Evolutionary conservation across 2,888 invertebrate genomes (phyloP).

Genomic region (Caenorhabditis panamensis): DNA sequence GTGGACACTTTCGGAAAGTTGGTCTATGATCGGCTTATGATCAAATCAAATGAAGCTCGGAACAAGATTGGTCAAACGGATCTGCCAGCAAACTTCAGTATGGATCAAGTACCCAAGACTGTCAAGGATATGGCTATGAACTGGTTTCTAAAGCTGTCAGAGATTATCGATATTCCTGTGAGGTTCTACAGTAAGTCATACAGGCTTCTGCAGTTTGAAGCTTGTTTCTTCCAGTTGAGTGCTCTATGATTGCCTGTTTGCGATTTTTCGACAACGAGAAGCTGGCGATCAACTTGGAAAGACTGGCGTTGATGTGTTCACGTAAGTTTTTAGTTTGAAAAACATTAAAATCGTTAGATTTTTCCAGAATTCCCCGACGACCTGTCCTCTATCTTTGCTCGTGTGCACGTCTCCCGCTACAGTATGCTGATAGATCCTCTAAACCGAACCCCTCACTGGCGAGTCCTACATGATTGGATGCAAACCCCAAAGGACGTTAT

Average conservation of each 20-base stretch:
- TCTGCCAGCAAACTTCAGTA: slow-evolving; percentile 27
- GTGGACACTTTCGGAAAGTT: slow-evolving; percentile 92
- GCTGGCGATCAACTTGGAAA: slow-evolving; percentile 67
- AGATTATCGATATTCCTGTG: slow-evolving; percentile 94
- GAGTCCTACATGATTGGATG: slow-evolving; percentile 79
- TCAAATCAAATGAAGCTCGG: slow-evolving; percentile 83
- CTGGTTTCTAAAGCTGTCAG: slow-evolving; percentile 99
- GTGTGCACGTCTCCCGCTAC: slow-evolving; percentile 87
- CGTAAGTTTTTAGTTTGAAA: slow-evolving; percentile 42
- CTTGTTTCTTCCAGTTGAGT: slow-evolving; percentile 69
- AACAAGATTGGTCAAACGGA: slow-evolving; percentile 50
- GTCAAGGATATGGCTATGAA: slow-evolving; percentile 87
- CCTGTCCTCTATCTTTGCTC: slow-evolving; percentile 91
- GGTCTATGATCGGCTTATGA: slow-evolving; percentile 89
- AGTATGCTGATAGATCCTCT: slow-evolving; percentile 71
- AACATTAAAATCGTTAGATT: neutral
- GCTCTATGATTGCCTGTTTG: slow-evolving; percentile 69
- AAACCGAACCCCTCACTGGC: slow-evolving; percentile 75
- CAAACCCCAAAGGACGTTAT: slow-evolving; percentile 63
- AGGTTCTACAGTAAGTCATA: slow-evolving; percentile 86
- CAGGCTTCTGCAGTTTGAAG: no score
- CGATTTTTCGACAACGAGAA: slow-evolving; percentile 69
- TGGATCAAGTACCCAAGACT: slow-evolving; percentile 77
- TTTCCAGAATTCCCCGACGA: slow-evolving; percentile 88
- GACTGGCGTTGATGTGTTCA: slow-evolving; percentile 63